Conservation (phyloP, 2,888 invertebrate genomes). For the Gandaritis pyraliata region DNA sequence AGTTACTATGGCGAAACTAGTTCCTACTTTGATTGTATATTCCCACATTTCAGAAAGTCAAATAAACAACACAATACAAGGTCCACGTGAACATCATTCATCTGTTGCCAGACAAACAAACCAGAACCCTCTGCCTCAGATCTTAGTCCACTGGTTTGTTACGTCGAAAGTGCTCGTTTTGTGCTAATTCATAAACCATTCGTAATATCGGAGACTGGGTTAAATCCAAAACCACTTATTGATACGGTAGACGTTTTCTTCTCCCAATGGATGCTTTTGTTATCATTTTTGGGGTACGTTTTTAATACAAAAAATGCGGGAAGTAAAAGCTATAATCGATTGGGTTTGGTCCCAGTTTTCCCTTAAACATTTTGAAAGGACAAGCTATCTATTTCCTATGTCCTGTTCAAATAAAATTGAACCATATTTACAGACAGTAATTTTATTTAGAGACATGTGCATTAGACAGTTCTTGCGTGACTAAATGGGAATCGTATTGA, state of each 20-base stretch:
- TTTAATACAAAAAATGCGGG: background rate
- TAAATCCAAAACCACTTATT: background rate
- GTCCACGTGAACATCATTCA: constrained; percentile 51
- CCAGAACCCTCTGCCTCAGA: constrained; percentile 35
- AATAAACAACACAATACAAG: constrained; percentile 51
- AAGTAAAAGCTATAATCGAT: background rate
- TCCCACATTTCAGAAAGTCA: constrained; percentile 27
- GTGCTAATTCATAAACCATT: constrained; percentile 28
- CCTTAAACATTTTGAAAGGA: background rate
- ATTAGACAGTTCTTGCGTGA: too few species aligned
- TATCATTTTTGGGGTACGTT: background rate
- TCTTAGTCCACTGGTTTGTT: constrained; percentile 39
- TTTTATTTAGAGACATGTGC: too few species aligned
- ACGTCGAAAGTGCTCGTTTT: constrained; percentile 34
- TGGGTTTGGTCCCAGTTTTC: background rate
- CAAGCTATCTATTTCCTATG: background rate
- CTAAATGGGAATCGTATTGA: too few species aligned
- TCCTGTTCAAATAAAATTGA: background rate
- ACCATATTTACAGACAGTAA: too few species aligned
- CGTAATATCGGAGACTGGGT: background rate
- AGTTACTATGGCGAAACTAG: background rate
- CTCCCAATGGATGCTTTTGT: background rate
- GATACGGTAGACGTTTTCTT: background rate
- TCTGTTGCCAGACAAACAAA: constrained; percentile 45
- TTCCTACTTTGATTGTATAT: constrained; percentile 1